Base-by-base conservation (phyloP, 2,888 invertebrate genomes). In the Mythimna impura region DNA sequence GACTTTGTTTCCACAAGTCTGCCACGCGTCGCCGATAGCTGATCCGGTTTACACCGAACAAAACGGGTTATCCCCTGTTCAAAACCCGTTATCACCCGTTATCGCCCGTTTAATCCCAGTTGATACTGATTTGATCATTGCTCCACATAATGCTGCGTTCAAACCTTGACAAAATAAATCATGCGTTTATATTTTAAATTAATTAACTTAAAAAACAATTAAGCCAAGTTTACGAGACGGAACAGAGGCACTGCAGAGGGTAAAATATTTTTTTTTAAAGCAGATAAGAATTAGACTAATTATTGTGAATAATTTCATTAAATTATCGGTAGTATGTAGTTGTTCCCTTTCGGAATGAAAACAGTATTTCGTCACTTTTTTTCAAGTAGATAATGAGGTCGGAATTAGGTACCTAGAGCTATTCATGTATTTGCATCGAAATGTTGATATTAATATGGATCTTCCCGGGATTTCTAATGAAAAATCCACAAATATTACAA, bases 11-110 rank as follows among this genome's bases (percentile, higher is more conserved):
- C 43, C 55, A 69, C 80, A 64, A 79, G 71, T 69, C 76, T 70
- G 71, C 73, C 84, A 80, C 77, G 81, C 81, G 70, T 74, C 54
- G 63, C 12, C 43, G 83, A 80, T 80, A 82, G 36, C 34, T 12
- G 62, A 40, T 74, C 86, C 71, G 78, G 76, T 55, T 30, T 34
- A 5, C 2, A 68, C 76, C 64, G 70, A 71, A n/a, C 43, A 14
- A 20, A 76, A 72, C 83, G 9, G 17, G 80, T 73, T 12, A 40
- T 43, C 5, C 9, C 43, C 43, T 17, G 43, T 62, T 43, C 9
- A 40, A 6, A 69, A 68, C 77, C 77, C 9, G 66, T 30, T 66
- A 66, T 25, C 34, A 36, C 34, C 40, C 25, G 70, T 70, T 57
- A 64, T 65, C 65, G 40, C 69, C 12, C 25, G 73, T 79, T 71